A percentile compares a stretch with the other conserved stretches of the same genome.
Evolutionary conservation across 1,140 invertebrate genomes (phyloP).

Genomic region (Epicauta chinensis): DNA sequence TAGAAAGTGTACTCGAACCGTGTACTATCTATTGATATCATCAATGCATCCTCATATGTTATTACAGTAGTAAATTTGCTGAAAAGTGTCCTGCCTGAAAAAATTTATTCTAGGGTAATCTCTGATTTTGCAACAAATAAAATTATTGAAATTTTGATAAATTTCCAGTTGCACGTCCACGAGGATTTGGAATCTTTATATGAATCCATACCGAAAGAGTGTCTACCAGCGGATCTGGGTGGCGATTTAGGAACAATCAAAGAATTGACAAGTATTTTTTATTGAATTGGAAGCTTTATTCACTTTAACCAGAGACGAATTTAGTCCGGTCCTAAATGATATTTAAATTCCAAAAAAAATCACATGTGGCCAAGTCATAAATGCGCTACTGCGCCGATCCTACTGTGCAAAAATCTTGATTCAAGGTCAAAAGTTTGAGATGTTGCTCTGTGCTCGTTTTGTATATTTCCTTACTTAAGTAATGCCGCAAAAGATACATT

Average conservation of each 20-base stretch:
- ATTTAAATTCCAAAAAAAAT: too few species aligned
- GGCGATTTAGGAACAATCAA: neutral
- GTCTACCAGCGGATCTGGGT: constrained; percentile 8
- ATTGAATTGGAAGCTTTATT: neutral
- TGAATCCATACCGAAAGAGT: constrained; percentile 2
- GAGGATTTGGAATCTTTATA: constrained; percentile 8
- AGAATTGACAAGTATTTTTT: constrained; percentile 5
- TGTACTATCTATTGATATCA: neutral
- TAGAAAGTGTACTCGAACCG: neutral
- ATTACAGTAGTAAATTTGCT: neutral
- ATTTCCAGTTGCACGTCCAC: constrained; percentile 10
- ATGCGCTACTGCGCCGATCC: too few species aligned
- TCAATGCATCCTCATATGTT: neutral
- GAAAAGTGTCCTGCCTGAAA: too few species aligned
- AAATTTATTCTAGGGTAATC: too few species aligned
- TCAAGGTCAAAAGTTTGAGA: too few species aligned
- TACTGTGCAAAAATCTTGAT: too few species aligned
- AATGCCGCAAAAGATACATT: too few species aligned
- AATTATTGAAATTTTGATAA: neutral
- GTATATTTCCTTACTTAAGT: too few species aligned
- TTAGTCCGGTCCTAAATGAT: too few species aligned
- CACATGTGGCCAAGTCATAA: too few species aligned
- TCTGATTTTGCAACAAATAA: neutral
- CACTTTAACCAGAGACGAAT: neutral
- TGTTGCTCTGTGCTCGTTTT: too few species aligned